Evolutionary conservation across 2,888 invertebrate genomes (phyloP), one percentile per base, ranked within the genome.

Genomic region (Nebria salina): DNA sequence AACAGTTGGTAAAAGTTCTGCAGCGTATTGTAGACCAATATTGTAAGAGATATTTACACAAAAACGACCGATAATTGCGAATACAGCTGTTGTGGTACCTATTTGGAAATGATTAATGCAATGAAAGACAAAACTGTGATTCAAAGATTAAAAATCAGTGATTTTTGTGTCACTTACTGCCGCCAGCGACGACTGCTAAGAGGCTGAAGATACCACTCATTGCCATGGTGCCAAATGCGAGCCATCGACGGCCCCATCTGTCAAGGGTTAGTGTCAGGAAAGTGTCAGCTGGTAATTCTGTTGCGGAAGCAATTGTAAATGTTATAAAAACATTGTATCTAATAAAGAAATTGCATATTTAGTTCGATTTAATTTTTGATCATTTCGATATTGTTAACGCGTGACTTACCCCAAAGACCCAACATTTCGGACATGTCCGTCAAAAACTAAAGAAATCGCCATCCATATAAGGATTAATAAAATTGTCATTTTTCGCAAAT

Each of bases 1-100:
- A 0, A 96, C 96, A 0, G 97, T 97, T 0, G 97, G 97, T 9
- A 97, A 87, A 13, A 97, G 88, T 87, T 97, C 97, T 0, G 97
- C 96, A 0, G 96, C 96, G 88, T 96, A 97, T 84, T 97, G 97
- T 0, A 97, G 91, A 0, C 96, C 96, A 83, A 97, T 96, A 88
- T 96, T 97, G 89, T 97, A 97, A 0, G 96, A 95, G 76, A 96
- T 96, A 87, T 96, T 97, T 11, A 97, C 95, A 83, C 95, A 94
- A 84, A 97, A 96, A 20, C 97, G 90, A 3, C 96, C 96, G 82
- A 94, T 90, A 83, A 97, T 95, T 7, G 96, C 96, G 76, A 96
- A 88, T 0, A 94, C 91, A 0, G 96, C 96, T 65, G 95, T 93
- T 5, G 93, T 93, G 1, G 94, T 91, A 65, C 94, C 94, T 94